Base-by-base conservation (phyloP, 1,140 invertebrate genomes). In the Ostrea denselamellosa region DNA sequence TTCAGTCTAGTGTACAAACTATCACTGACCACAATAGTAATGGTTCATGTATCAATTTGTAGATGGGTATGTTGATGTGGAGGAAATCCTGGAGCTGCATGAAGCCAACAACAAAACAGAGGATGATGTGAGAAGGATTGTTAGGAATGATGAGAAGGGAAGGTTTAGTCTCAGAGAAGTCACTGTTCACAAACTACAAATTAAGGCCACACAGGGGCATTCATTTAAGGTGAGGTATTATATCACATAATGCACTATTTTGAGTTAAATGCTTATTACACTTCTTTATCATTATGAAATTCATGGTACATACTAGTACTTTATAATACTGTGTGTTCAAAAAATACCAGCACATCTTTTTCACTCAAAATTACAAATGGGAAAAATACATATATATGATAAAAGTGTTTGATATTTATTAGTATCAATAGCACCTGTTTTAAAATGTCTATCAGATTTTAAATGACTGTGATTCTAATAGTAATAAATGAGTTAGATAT, bases 171-270 rank as follows among this genome's bases (percentile, higher is more conserved):
- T 86, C 22, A 56, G 84, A 44, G 68, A 10, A 14, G 68, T n/a
- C n/a, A n/a, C n/a, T n/a, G 14, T n/a, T 7, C 54, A 51, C n/a
- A n/a, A 52, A 84, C 68, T 87, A 9, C 86, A 90, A 62, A 82
- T 90, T 10, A 90, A 86, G 83, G 89, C 89, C 17, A 90, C 86
- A 52, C 89, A 90, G 83, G 89, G 89, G 2, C 89, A 90, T 81
- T 54, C 62, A 14, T 86, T 90, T 44, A 10, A 51, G 86, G 89
- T 88, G 62, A 83, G 19, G 12, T 28, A 28, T 77, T 53, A 51
- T 34, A 25, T 52, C 14, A 71, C 22, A 81, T 1, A 14, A 25
- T 81, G 34, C 25, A 81, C 25, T 5, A 22, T 34, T 81, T n/a
- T 81, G 22, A 19, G 71, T 81, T 81, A 8, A 81, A n/a, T 81